These are phyloP conservation scores for Arothron firmamentum DNA, from an alignment of 2,113 vertebrate species.

Conservation along the genomic window DNA sequence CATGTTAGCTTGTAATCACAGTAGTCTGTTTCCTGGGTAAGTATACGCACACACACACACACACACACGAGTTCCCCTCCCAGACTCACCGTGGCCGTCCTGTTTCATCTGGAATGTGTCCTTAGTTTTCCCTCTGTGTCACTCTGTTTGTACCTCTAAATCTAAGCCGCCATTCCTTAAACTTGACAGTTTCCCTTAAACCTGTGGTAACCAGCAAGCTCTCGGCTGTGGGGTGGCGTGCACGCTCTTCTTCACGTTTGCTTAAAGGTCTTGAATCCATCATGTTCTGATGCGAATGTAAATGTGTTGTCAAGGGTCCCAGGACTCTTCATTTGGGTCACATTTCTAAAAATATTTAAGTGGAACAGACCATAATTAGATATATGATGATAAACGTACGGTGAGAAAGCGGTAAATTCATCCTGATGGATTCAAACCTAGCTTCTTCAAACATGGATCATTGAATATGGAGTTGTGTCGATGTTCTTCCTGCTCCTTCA, in stretches of 20 bases:
- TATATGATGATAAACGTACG: neutral
- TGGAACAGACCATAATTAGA: neutral
- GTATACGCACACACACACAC: too few relatives aligned
- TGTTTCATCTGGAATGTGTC: constrained; percentile 17
- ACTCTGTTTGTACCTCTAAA: too few relatives aligned
- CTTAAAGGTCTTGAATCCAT: constrained; percentile 42
- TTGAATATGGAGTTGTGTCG: neutral
- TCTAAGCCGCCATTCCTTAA: constrained; percentile 1
- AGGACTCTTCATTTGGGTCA: constrained; percentile 38
- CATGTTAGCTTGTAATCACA: neutral
- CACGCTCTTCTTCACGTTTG: constrained; percentile 14
- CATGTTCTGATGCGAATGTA: constrained; percentile 4
- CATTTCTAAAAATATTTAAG: constrained; percentile 24
- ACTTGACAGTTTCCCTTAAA: constrained; percentile 19
- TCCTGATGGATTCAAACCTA: constrained; percentile 56
- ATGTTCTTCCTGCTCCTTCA: constrained; percentile 3
- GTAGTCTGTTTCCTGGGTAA: too few relatives aligned
- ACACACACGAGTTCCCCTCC: too few relatives aligned
- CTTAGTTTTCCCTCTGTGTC: neutral
- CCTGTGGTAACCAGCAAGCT: constrained; percentile 10
- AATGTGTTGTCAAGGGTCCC: constrained; percentile 16
- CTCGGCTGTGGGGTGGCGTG: constrained; percentile 22
- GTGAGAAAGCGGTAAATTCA: neutral
- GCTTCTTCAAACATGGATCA: neutral
- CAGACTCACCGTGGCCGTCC: too few relatives aligned